Evolutionary conservation across 2,888 invertebrate species (phyloP), one percentile per base, ranked within the genome.

Genomic region (Tipula lateralis): DNA sequence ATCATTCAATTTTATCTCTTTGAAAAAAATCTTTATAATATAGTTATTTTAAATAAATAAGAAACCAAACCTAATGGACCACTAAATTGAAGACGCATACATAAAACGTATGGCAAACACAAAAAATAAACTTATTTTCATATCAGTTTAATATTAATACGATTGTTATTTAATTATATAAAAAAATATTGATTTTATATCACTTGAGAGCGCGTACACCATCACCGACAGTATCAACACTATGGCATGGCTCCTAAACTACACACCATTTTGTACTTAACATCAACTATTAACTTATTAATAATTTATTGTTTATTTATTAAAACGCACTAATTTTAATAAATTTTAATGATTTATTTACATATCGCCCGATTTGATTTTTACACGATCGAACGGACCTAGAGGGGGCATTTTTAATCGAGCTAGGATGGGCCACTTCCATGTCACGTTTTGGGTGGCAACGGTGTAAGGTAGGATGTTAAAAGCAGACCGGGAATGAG

Each of bases 71-170:
- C 66, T 66, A 66, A 66, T 66, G 66, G 66, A 66, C 66, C 66
- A 66, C 66, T 50, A 50, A 50, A 50, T 50, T 50, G 44, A 50
- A n/a, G n/a, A n/a, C n/a, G n/a, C n/a, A n/a, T n/a, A 16, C 44
- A 16, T 50, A 50, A 32, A 1, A 24, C 24, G 66, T 66, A 66
- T 24, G 24, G 3, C 7, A 66, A 66, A 24, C 44, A 50, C 16
- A 66, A 16, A 9, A 36, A 36, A 36, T 1, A 66, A 66, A 66
- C 7, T 24, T 66, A 66, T 66, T 66, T 66, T 66, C 66, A 66
- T 66, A 66, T 66, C 66, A 19, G 66, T 66, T 66, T 66, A 66
- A 66, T n/a, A 66, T 66, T 66, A 24, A n/a, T 66, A 66, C 66
- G 24, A 66, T 66, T 66, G 66, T 66, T 66, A 66, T 66, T 66